Percentiles rank a stretch among this genome's conserved stretches.
Evolutionary conservation across 1,140 invertebrate genomes (phyloP).

Genomic region (Coenobita brevimanus): DNA sequence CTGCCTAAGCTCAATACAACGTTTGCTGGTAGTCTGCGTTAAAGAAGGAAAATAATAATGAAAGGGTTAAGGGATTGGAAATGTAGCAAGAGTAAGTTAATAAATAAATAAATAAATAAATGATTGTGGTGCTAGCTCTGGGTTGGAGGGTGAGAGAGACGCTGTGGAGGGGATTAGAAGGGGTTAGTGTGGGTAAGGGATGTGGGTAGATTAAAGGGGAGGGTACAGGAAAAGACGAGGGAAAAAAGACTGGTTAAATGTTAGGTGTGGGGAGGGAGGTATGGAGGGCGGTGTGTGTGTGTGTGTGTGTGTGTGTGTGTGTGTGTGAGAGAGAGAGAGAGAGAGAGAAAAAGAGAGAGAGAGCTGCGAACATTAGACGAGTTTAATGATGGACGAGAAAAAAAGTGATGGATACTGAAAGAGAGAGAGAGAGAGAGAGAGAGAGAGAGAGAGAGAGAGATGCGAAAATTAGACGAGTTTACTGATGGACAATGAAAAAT

Average conservation of each 20-base stretch:
- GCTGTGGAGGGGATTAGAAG: not conserved
- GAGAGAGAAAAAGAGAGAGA: not conserved
- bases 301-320: not conserved
- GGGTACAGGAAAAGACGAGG: not conserved
- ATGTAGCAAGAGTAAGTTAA: not conserved
- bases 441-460: slow-evolving; percentile 4
- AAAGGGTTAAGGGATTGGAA: no score
- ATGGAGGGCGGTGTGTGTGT: no score
- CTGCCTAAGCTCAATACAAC: no score
- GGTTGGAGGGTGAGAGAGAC: not conserved
- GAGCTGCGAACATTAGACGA: not conserved
- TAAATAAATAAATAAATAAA: not conserved
- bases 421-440: slow-evolving; percentile 46
- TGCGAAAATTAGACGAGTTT: not conserved
- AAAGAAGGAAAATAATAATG: no score
- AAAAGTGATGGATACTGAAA: slow-evolving; percentile 9
- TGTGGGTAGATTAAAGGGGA: not conserved
- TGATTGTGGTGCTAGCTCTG: not conserved
- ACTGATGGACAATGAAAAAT: not conserved
- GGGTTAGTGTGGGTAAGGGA: not conserved
- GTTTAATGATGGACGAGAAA: not conserved
- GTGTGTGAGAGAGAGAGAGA: not conserved
- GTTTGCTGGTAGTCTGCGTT: no score
- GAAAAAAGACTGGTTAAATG: not conserved
- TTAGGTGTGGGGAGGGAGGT: not conserved